phyloP scores from a whole-genome alignment of 1,140 invertebrate species.

The Dolichoris vasculosae region DNA sequence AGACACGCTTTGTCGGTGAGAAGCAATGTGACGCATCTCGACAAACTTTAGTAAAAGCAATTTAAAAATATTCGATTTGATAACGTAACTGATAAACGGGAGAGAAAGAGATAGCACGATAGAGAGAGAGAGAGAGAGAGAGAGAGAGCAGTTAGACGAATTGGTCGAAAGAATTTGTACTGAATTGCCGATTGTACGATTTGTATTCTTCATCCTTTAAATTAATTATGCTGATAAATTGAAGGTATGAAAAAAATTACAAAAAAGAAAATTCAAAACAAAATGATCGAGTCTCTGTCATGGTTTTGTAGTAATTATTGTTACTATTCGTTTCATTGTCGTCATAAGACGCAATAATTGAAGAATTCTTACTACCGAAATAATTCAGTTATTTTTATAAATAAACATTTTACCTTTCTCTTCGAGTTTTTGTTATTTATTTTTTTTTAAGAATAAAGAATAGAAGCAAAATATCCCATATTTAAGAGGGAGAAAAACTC shows the following conservation, averaged over 20 bases:
- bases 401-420: slow-evolving; percentile 56
- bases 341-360: slow-evolving; percentile 17
- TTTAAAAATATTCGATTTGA: slow-evolving; percentile 49
- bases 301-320: slow-evolving; percentile 60
- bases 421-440: slow-evolving; percentile 56
- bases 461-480: slow-evolving; percentile 44
- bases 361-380: slow-evolving; percentile 15
- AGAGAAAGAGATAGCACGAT: slow-evolving; percentile 39
- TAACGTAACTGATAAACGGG: slow-evolving; percentile 23
- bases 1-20: slow-evolving; percentile 34
- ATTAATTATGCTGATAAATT: slow-evolving; percentile 60
- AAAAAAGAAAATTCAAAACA: slow-evolving; percentile 51
- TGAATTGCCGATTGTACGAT: slow-evolving; percentile 57
- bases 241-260: slow-evolving; percentile 53
- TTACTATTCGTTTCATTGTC: slow-evolving; percentile 59
- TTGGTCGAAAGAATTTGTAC: slow-evolving; percentile 59
- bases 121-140: background rate
- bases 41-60: slow-evolving; percentile 49
- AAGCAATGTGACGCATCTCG: slow-evolving; percentile 51
- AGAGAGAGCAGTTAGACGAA: slow-evolving; percentile 46
- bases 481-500: background rate
- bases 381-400: slow-evolving; percentile 56
- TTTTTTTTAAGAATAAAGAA: slow-evolving; percentile 56
- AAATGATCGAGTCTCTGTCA: slow-evolving; percentile 60
- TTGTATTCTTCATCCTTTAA: slow-evolving; percentile 61